Evolutionary conservation across 2,113 vertebrate species (phyloP), one percentile per base, ranked within the genome.

Genomic region (Labeo catla): DNA sequence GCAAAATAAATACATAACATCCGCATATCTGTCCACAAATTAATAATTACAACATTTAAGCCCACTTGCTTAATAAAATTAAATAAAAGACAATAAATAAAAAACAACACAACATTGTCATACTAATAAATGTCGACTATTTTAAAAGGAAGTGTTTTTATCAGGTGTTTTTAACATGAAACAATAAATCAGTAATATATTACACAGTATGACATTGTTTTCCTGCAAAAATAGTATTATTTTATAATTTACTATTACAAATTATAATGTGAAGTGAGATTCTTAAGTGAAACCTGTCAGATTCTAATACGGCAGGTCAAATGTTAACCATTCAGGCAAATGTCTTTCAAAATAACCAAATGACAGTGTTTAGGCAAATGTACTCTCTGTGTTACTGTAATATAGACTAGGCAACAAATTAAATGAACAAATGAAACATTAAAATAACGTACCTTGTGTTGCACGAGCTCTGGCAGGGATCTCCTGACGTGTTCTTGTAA

Each of bases 401-500:
- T 74, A 23, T 8, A 15, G 11, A 1, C n/a, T 23, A 47, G n/a
- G 5, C 21, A 49, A 49, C 3, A 12, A 23, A 49, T 49, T 1
- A 13, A 74, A 43, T 16, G 28, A 28, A 28, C 28, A 28, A 28
- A 28, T 28, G 28, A 28, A 28, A 1, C 19, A 45, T n/a, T 49
- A 11, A 49, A 23, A 49, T 7, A 15, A 50, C 93, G 65, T 63
- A 97, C 98, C 95, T 99, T 99, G 88, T 99, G 98, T 80, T 99
- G 97, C 1, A 97, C 98, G 4, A 99, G 93, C 66, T 99, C 98
- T 0, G 98, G 98, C 3, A 99, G 94, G 0, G 98, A 99, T 6
- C 97, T 92, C 21, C 98, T 93, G 23, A 99, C 98, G 0, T 99
- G 98, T 68, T 99, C 98, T 93, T 99, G 98, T 21, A 99, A 94